phyloP scores from a whole-genome alignment of 2,888 invertebrate genomes.

The Ectemnius lituratus region DNA sequence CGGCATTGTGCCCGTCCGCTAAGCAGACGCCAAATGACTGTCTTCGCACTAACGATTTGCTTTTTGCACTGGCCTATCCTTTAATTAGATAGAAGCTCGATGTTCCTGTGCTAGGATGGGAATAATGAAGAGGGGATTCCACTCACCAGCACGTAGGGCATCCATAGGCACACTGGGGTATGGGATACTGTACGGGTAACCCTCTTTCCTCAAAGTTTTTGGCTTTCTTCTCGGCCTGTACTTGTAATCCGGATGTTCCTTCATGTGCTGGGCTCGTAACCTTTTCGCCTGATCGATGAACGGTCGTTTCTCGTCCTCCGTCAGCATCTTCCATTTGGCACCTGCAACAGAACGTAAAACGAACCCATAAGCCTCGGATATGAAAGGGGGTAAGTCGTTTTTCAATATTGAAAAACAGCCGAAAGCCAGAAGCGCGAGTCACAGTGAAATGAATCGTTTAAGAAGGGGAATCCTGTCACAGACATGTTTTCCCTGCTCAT shows the following conservation, averaged over 20 bases:
- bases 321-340: constrained; percentile 96
- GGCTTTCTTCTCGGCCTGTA: constrained; percentile 94
- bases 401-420: too few relatives aligned
- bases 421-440: too few relatives aligned
- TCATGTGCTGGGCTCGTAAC: constrained; percentile 95
- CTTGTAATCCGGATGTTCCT: constrained; percentile 96
- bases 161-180: constrained; percentile 95
- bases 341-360: constrained; percentile 79
- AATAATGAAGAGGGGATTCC: neutral
- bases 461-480: too few relatives aligned
- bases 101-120: neutral
- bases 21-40: constrained; percentile 2
- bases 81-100: neutral
- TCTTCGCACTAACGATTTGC: neutral
- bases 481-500: too few relatives aligned
- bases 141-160: constrained; percentile 88
- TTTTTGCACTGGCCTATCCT: neutral
- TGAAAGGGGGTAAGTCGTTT: too few relatives aligned
- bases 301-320: constrained; percentile 96
- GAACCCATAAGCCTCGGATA: too few relatives aligned
- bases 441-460: too few relatives aligned
- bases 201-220: constrained; percentile 92
- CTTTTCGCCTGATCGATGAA: constrained; percentile 99
- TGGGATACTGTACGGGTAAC: constrained; percentile 94
- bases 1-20: constrained; percentile 31